Base-by-base conservation (phyloP, 2,888 invertebrate species). In the Disparrhopalites patrizii region DNA sequence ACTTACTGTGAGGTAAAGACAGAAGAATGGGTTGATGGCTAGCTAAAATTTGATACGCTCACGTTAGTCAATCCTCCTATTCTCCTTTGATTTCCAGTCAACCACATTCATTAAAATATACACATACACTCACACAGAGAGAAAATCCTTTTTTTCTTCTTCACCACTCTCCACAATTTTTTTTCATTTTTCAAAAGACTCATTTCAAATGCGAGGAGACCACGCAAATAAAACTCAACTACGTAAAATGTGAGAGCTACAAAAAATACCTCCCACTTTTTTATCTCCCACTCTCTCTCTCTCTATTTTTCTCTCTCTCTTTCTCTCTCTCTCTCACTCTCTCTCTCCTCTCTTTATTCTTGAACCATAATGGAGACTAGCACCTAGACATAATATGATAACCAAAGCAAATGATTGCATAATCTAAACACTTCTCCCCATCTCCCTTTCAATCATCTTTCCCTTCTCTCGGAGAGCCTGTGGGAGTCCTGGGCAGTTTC, bases 41-140 rank as follows among this genome's bases (percentile, higher is more conserved):
- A 40, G 43, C 23, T 58, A 28, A 58, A 40, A 52, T 52, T 51
- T 51, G 54, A 62, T 52, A 54, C 54, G 54, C 62, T 62, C 62
- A 54, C 52, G 52, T 62, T 62, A 31, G 20, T 62, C 52, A 27
- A 23, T 58, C 38, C 43, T 28, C 30, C 38, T 38, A 36, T 28
- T 15, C 30, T 28, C n/a, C 43, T 58, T 38, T 25, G 25, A 40
- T 57, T 43, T 47, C 23, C 13, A 43, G 38, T 30, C 30, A 27
- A 62, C 55, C 55, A 43, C 62, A 54, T 52, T 54, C 62, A 55
- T 55, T 55, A 52, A 54, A 30, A 52, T 36, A 61, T 27, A 54
- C 54, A 31, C n/a, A n/a, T n/a, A n/a, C n/a, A n/a, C n/a, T n/a
- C n/a, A n/a, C n/a, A n/a, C n/a, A n/a, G n/a, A n/a, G n/a, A n/a